Evolutionary conservation across 2,888 invertebrate genomes (phyloP).

Genomic region (Drosophila multiciliata): DNA sequence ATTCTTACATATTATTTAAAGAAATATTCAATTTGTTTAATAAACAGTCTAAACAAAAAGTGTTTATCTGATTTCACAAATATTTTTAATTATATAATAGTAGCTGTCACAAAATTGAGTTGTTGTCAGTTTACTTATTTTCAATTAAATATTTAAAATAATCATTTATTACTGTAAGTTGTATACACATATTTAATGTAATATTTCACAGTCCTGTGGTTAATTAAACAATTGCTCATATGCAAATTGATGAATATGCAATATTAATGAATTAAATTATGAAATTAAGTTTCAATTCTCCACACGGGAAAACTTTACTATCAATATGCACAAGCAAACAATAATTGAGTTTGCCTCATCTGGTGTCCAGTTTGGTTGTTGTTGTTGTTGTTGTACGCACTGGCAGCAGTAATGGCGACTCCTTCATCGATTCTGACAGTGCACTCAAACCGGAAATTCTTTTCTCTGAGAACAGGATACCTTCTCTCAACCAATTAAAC

Average conservation of each 20-base stretch:
- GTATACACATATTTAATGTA: not conserved
- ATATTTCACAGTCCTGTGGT: not conserved
- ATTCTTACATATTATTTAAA: not conserved
- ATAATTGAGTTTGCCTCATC: not conserved
- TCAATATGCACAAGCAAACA: not conserved
- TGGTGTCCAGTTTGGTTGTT: not conserved
- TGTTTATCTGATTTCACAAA: not conserved
- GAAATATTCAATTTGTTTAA: not conserved
- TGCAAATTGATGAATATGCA: not conserved
- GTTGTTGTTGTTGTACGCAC: not conserved
- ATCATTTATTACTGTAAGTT: not conserved
- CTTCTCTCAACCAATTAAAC: not conserved
- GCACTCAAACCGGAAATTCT: slow-evolving; percentile 4
- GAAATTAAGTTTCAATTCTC: not conserved
- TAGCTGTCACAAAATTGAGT: not conserved
- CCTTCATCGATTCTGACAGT: not conserved
- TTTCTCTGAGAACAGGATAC: not conserved
- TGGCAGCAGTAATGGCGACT: not conserved
- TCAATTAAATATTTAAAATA: not conserved
- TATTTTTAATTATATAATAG: not conserved
- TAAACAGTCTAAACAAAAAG: not conserved
- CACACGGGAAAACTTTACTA: not conserved
- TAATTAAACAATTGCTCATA: not conserved
- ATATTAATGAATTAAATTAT: not conserved
- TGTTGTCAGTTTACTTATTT: not conserved